Evolutionary conservation across 2,797 vertebrate species (phyloP).

Genomic region (Helostoma temminkii): DNA sequence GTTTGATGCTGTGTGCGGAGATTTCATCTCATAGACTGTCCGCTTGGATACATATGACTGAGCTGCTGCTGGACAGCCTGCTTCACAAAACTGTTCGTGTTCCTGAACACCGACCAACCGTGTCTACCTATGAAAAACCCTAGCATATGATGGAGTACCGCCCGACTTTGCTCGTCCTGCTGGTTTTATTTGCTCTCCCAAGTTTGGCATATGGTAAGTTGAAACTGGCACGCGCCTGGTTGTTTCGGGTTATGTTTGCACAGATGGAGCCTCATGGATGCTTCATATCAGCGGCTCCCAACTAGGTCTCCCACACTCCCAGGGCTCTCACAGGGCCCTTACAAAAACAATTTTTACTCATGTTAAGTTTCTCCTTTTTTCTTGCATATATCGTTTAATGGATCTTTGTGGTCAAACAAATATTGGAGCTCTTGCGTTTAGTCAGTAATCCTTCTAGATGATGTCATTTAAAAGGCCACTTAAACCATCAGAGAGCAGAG

Average conservation of each 20-base stretch:
- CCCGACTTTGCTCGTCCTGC: slow-evolving; percentile 62
- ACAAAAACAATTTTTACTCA: neutral
- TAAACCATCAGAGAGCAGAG: slow-evolving; percentile 54
- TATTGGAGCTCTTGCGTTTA: neutral
- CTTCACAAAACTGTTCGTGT: slow-evolving; percentile 19
- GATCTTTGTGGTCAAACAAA: neutral
- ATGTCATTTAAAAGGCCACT: slow-evolving; percentile 70
- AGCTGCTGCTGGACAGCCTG: slow-evolving; percentile 43
- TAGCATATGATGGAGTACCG: slow-evolving; percentile 80
- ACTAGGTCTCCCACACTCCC: slow-evolving; percentile 18
- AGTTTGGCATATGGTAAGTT: slow-evolving; percentile 83
- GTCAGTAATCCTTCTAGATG: slow-evolving; percentile 44
- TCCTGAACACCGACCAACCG: slow-evolving; percentile 20
- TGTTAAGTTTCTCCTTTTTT: neutral
- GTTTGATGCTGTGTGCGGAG: slow-evolving; percentile 40
- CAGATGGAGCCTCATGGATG: slow-evolving; percentile 57
- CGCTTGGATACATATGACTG: slow-evolving; percentile 35
- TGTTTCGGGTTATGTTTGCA: slow-evolving; percentile 48
- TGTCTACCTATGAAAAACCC: slow-evolving; percentile 41
- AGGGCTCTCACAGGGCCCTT: neutral
- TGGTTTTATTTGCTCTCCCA: slow-evolving; percentile 71
- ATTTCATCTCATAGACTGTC: slow-evolving; percentile 35
- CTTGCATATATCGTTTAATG: neutral
- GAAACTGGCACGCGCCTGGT: slow-evolving; percentile 15
- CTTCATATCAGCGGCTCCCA: slow-evolving; percentile 16